These are phyloP conservation scores for Alviniconcha strummeri DNA, from an alignment of 2,888 invertebrate genomes.

Conservation along the genomic window DNA sequence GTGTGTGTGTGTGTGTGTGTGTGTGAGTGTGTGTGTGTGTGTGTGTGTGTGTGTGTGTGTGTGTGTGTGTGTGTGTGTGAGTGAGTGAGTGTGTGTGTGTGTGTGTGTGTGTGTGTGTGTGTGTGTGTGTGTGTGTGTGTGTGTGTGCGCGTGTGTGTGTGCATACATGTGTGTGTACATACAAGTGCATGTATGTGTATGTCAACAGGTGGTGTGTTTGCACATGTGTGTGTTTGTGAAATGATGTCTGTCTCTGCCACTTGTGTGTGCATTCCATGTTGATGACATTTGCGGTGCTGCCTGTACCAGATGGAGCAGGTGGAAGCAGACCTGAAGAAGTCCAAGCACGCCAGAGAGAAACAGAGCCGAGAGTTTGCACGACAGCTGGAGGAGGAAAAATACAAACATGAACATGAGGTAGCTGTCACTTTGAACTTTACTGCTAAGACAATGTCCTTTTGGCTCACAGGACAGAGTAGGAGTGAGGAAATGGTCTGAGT, in stretches of 20 bases:
- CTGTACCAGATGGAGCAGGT: constrained; percentile 64
- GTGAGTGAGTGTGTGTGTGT: constrained; percentile 9
- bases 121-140: constrained; percentile 2
- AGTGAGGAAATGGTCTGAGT: too few relatives aligned
- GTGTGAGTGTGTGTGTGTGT: not conserved
- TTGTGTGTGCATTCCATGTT: too few relatives aligned
- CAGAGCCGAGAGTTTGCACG: constrained; percentile 66
- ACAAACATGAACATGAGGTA: constrained; percentile 67
- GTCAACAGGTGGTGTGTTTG: not conserved
- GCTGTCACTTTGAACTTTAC: not conserved
- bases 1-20: not conserved
- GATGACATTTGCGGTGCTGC: not conserved
- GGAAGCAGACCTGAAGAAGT: constrained; percentile 67
- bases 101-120: not conserved
- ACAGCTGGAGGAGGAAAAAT: constrained; percentile 64
- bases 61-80: not conserved
- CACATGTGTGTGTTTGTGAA: not conserved
- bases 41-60: not conserved
- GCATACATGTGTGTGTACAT: not conserved
- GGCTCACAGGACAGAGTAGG: too few relatives aligned
- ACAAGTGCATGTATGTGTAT: not conserved
- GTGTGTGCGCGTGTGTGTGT: constrained; percentile 6
- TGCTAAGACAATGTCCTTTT: too few relatives aligned
- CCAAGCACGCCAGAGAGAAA: constrained; percentile 69
- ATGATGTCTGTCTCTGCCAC: not conserved